phyloP scores from a whole-genome alignment of 1,140 invertebrate genomes.

The Amyelois transitella region DNA sequence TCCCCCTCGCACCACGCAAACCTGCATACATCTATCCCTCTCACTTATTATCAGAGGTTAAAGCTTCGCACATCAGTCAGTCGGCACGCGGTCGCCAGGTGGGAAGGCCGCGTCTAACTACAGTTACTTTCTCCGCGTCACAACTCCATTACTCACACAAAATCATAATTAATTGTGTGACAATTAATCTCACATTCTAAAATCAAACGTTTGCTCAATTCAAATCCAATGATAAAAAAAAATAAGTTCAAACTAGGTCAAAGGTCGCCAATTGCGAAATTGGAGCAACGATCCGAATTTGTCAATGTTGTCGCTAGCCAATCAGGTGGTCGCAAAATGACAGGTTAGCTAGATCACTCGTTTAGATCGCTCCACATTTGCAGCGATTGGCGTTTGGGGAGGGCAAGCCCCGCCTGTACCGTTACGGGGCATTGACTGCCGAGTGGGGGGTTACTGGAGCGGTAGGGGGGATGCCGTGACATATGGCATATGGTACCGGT shows the following conservation, averaged over 20 bases:
- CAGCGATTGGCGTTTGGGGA: conserved; percentile 54
- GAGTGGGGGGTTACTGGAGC: conserved; percentile 63
- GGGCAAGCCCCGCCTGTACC: conserved; percentile 62
- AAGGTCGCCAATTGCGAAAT: conserved; percentile 38
- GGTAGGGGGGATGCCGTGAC: conserved; percentile 49
- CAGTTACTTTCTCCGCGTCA: conserved; percentile 61
- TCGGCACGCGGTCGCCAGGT: conserved; percentile 59
- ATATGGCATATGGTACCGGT: conserved; percentile 50
- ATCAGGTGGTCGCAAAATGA: conserved; percentile 62
- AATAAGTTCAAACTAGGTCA: conserved; percentile 34
- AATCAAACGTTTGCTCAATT: neutral
- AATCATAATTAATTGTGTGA: neutral
- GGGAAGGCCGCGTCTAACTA: conserved; percentile 56
- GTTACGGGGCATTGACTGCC: conserved; percentile 62
- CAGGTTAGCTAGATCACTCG: conserved; percentile 65
- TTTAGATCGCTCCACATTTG: conserved; percentile 50
- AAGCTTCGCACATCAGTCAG: conserved; percentile 66
- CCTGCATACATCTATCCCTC: conserved; percentile 35
- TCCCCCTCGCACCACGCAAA: conserved; percentile 39
- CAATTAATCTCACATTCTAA: neutral
- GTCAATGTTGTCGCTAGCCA: conserved; percentile 54
- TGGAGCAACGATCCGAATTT: conserved; percentile 52
- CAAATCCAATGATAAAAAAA: neutral
- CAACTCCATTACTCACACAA: conserved; percentile 49
- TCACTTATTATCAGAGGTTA: conserved; percentile 71